Evolutionary conservation across 2,113 vertebrate species (phyloP), one percentile per base, ranked within the genome.

Genomic region (Empidonax traillii): DNA sequence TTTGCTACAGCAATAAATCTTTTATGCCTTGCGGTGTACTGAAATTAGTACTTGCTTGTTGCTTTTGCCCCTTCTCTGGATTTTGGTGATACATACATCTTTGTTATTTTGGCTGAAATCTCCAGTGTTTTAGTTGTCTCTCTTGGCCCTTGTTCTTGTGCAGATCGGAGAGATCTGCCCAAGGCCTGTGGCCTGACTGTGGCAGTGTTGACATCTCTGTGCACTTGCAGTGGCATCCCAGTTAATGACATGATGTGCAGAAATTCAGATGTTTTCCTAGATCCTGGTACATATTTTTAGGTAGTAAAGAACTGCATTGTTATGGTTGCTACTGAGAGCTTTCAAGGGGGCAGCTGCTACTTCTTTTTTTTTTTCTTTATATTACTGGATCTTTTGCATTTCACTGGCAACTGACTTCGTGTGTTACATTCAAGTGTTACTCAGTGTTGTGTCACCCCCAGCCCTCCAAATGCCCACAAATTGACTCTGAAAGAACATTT

Each of bases 1-100:
- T 90, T 11, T 56, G 96, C 96, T 92, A 94, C 69, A 95, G 95
- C 95, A 97, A 94, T 97, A 96, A 96, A 93, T 84, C 68, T 90
- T 68, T 41, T 47, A 63, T 75, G 79, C 13, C 5, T 90, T 93
- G 83, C 31, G 72, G 89, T 80, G 83, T 88, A 81, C 44, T 90
- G 72, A 71, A 92, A 78, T 72, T 61, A 84, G 56, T 89, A 83
- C 74, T 83, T 71, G 71, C 75, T 91, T 90, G 52, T 20, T 89
- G 83, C 59, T 79, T 81, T 80, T n/a, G 3, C 8, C 12, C 14
- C 24, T 49, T 21, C 27, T 75, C 56, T 18, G 30, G 35, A 51
- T 77, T 93, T 94, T 10, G 51, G 55, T 59, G 67, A 8, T 46
- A 12, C 7, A 21, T 31, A 49, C 49, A 46, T 27, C 20, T 81